phyloP scores from a whole-genome alignment of 2,113 vertebrate genomes.

The Lepidothrix coronata region DNA sequence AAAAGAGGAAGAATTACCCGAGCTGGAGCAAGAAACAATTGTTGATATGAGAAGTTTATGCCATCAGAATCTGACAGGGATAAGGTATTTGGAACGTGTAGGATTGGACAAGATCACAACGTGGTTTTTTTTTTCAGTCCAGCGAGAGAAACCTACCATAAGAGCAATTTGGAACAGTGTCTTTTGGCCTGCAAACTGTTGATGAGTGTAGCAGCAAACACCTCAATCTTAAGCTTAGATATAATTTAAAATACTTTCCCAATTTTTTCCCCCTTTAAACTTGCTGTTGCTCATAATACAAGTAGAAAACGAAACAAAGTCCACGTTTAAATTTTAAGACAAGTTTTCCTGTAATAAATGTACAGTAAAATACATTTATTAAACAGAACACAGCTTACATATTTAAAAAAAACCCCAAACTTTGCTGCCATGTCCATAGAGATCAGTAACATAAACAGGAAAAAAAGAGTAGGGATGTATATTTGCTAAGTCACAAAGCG shows the following conservation, averaged over 20 bases:
- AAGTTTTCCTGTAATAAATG: neutral
- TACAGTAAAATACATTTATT: neutral
- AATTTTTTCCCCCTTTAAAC: neutral
- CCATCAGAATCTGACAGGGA: accelerated
- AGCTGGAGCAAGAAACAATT: neutral
- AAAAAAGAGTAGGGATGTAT: neutral
- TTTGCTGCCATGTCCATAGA: neutral
- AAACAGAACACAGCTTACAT: neutral
- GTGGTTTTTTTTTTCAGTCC: neutral
- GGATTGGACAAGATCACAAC: neutral
- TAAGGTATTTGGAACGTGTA: neutral
- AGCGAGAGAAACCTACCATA: neutral
- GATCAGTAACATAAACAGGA: neutral
- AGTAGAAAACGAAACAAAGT: neutral
- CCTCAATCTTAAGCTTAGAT: neutral
- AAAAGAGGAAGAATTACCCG: neutral
- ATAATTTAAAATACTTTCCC: neutral
- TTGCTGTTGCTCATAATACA: neutral
- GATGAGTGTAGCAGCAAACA: neutral
- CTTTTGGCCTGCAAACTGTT: neutral
- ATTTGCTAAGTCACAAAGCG: neutral
- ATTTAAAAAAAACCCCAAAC: neutral
- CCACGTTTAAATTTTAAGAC: neutral
- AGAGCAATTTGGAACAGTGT: neutral
- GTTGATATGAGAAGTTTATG: neutral